These are phyloP conservation scores for Molossus alvarezi DNA, from an alignment of 2,797 vertebrate species.

Conservation along the genomic window DNA sequence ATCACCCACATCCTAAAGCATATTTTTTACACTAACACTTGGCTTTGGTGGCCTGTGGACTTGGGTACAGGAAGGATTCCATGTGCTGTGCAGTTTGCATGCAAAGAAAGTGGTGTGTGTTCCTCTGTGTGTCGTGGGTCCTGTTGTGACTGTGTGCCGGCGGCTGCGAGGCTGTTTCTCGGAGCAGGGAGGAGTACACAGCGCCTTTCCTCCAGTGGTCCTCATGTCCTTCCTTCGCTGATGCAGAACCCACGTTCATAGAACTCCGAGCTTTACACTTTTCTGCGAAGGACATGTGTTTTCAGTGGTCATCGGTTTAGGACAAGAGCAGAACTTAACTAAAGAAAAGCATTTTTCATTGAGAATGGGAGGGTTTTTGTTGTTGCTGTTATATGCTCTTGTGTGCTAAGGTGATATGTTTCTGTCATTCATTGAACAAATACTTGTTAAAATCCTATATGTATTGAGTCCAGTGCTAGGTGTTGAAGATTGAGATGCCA, in stretches of 20 bases:
- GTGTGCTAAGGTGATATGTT: not conserved
- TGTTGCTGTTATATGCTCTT: not conserved
- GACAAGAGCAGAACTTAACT: not conserved
- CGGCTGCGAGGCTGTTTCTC: not conserved
- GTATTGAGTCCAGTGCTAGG: not conserved
- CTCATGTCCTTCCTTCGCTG: not conserved
- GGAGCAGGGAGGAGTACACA: not conserved
- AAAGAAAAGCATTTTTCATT: slow-evolving; percentile 25
- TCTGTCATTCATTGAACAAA: slow-evolving; percentile 25
- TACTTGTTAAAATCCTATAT: not conserved
- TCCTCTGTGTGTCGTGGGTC: not conserved
- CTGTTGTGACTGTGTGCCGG: not conserved
- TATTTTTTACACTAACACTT: not conserved
- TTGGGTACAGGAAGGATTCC: not conserved
- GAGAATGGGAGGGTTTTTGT: not conserved
- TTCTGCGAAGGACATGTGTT: not conserved
- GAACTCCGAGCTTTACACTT: not conserved
- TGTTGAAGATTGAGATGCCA: not conserved
- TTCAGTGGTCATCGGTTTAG: not conserved
- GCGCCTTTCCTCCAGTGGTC: not conserved
- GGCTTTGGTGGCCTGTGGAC: not conserved
- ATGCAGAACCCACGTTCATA: not conserved
- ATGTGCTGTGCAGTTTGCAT: not conserved
- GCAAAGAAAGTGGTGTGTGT: not conserved
- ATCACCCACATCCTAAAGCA: not conserved